Conservation (phyloP, 2,888 invertebrate genomes). For the Hyposoter didymator region DNA sequence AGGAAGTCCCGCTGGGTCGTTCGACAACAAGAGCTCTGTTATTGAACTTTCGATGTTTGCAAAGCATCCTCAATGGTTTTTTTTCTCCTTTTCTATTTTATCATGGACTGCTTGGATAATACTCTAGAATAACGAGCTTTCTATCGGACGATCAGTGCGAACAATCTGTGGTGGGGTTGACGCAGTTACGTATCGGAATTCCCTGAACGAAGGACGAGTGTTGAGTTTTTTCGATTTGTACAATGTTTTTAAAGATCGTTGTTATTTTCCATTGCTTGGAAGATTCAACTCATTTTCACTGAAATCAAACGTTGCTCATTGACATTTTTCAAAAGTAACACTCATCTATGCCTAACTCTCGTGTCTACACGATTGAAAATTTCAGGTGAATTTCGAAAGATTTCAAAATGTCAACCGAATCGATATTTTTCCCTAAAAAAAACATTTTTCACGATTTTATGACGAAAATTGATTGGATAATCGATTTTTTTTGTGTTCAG, state of each 20-base stretch:
- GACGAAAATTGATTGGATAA: not conserved
- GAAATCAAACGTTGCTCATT: not conserved
- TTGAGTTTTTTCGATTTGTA: not conserved
- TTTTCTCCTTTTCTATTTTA: slow-evolving; percentile 18
- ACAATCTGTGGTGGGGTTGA: slow-evolving; percentile 12
- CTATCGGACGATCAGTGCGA: slow-evolving; percentile 54
- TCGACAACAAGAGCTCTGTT: slow-evolving; percentile 59
- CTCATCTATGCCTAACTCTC: slow-evolving; percentile 70
- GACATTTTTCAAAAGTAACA: not conserved
- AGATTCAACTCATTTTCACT: not conserved
- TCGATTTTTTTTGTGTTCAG: slow-evolving; percentile 65
- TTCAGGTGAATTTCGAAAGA: slow-evolving; percentile 5
- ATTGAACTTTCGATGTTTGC: slow-evolving; percentile 75
- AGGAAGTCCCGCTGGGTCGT: slow-evolving; percentile 10
- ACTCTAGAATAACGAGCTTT: slow-evolving; percentile 78
- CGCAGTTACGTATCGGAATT: slow-evolving; percentile 48
- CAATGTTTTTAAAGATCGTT: not conserved
- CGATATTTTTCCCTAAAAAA: not conserved
- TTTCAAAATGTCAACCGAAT: not conserved
- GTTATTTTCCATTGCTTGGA: not conserved
- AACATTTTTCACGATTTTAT: not conserved
- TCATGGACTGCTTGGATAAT: slow-evolving; percentile 68
- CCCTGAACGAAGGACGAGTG: slow-evolving; percentile 1
- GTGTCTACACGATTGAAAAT: slow-evolving; percentile 17
- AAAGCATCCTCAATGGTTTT: slow-evolving; percentile 67